Conservation (phyloP, 2,113 vertebrate genomes). For the Phrynosoma platyrhinos region DNA sequence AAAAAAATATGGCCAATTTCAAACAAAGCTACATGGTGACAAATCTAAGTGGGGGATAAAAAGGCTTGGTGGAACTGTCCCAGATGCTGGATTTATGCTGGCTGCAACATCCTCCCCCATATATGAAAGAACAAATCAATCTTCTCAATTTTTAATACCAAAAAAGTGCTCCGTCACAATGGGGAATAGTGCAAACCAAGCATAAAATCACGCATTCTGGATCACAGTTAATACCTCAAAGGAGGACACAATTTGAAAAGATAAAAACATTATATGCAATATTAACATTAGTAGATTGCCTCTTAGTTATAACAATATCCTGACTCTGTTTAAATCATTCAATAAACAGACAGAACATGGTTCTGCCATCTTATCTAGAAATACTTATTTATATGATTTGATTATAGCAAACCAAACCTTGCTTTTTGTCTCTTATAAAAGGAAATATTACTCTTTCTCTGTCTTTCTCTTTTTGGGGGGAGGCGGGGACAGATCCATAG, state of each 20-base stretch:
- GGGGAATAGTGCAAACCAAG: constrained; percentile 78
- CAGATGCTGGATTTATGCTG: constrained; percentile 80
- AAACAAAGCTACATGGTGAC: constrained; percentile 92
- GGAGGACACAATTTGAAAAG: constrained; percentile 55
- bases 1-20: constrained; percentile 85
- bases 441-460: not conserved
- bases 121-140: constrained; percentile 82
- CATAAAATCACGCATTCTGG: constrained; percentile 78
- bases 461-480: not conserved
- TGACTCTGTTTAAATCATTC: constrained; percentile 5
- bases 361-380: not conserved
- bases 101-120: constrained; percentile 79
- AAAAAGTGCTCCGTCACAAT: constrained; percentile 85
- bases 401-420: not conserved
- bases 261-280: not conserved
- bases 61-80: constrained; percentile 69
- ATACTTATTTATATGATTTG: not conserved
- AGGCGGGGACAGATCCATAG: too few species aligned
- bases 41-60: constrained; percentile 77
- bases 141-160: constrained; percentile 61
- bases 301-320: not conserved
- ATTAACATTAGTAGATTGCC: not conserved
- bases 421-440: constrained; percentile 6
- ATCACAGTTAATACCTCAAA: constrained; percentile 76
- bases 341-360: not conserved